Evolutionary conservation across 2,797 vertebrate species (phyloP).

Genomic region (Avahi laniger): DNA sequence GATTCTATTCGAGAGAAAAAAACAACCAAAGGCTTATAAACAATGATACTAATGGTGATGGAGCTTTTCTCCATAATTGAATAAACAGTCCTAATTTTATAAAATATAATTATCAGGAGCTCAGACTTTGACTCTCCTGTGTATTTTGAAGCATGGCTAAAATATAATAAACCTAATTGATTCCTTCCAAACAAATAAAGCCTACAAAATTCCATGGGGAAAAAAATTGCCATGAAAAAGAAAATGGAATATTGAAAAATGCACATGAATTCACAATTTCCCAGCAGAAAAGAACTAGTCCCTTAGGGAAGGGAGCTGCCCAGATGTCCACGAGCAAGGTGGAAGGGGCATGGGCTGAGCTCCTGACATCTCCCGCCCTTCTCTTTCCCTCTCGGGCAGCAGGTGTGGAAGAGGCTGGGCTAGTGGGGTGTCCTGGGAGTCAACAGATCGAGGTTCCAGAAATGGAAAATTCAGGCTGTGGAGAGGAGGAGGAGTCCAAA

Average conservation of each 20-base stretch:
- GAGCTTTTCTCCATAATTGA: not conserved
- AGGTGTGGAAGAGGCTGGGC: too few relatives aligned
- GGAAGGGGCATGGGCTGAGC: rapidly evolving
- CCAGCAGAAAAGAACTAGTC: not conserved
- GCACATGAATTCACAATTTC: not conserved
- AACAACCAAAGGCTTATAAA: not conserved
- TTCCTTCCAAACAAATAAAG: constrained; percentile 30
- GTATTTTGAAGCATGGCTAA: constrained; percentile 31
- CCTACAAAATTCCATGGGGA: not conserved
- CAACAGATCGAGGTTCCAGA: not conserved
- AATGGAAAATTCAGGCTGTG: too few relatives aligned
- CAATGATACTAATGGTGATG: not conserved
- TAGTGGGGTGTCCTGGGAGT: rapidly evolving
- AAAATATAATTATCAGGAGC: constrained; percentile 5
- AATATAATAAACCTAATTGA: constrained; percentile 18
- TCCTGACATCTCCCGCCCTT: rapidly evolving
- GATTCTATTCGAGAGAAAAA: not conserved
- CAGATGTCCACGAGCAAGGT: rapidly evolving
- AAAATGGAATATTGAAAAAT: not conserved
- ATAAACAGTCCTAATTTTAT: constrained; percentile 37
- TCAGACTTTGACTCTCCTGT: not conserved
- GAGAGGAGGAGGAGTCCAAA: not conserved
- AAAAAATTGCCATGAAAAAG: not conserved
- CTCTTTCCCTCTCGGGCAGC: not conserved
- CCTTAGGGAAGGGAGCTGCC: not conserved